Evolutionary conservation across 2,797 vertebrate genomes (phyloP).

Genomic region (Notolepis coatsorum): DNA sequence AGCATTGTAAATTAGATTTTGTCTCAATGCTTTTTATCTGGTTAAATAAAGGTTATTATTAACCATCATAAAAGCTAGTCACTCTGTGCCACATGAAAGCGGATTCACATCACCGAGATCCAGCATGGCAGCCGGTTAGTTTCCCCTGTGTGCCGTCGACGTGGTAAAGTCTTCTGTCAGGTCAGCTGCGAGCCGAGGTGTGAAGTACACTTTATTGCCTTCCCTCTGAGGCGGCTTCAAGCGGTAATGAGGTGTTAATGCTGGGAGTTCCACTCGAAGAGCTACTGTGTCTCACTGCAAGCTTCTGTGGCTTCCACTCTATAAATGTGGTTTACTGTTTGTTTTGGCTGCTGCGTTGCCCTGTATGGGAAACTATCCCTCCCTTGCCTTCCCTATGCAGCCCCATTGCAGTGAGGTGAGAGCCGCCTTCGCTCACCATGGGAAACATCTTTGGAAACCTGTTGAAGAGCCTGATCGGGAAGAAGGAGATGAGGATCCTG

Average conservation of each 20-base stretch:
- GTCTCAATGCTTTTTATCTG: too few species aligned
- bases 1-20: too few species aligned
- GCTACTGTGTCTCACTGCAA: conserved; percentile 24
- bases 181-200: conserved; percentile 48
- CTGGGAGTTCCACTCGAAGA: conserved; percentile 31
- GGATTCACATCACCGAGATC: conserved; percentile 40
- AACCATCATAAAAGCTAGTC: too few species aligned
- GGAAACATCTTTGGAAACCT: conserved; percentile 96
- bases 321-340: conserved; percentile 19
- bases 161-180: conserved; percentile 41
- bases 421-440: conserved; percentile 82
- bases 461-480: conserved; percentile 95
- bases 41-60: too few species aligned
- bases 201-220: conserved; percentile 49
- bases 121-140: conserved; percentile 25
- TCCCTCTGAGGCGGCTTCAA: conserved; percentile 43
- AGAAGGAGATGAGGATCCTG: conserved; percentile 98
- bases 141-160: conserved; percentile 34
- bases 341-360: conserved; percentile 27
- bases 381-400: conserved; percentile 31
- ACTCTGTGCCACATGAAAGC: conserved; percentile 46
- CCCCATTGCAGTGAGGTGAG: conserved; percentile 61
- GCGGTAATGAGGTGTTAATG: conserved; percentile 46
- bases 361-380: conserved; percentile 4
- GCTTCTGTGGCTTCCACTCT: conserved; percentile 28